Base-by-base conservation (phyloP, 2,888 invertebrate species). In the Phymatocera aterrima region DNA sequence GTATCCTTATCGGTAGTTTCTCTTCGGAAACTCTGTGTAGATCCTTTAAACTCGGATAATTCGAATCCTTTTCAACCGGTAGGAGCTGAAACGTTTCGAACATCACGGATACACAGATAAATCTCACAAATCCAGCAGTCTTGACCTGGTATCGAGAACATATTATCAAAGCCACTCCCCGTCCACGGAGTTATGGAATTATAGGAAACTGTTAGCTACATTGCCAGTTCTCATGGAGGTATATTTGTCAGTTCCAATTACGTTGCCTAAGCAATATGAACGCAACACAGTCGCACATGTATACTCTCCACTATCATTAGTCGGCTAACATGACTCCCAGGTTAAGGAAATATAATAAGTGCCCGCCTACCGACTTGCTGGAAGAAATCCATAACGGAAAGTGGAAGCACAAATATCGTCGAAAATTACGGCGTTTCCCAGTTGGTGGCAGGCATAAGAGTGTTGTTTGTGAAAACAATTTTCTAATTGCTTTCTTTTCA, bases 401-500 rank as follows among this genome's bases (percentile, higher is more conserved):
- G 61, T 34, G 8, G 18, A 37, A 64, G 34, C n/a, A 18, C 43
- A 2, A 46, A 68, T 68, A 43, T 40, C 12, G 10, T 68, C 10
- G 21, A n/a, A 40, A 4, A 28, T 28, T 18, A 43, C 43, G 15
- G 12, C 31, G 21, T 72, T 72, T 18, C 21, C n/a, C 31, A 8
- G 4, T 34, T 10, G 37, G 18, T 72, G 34, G 3, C 28, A 34
- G 31, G 21, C n/a, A n/a, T 48, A 34, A 21, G n/a, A 3, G 31
- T 51, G 31, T 48, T 51, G 18, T 72, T 51, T 37, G 72, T 72
- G 12, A 51, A 72, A 72, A 51, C 72, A 72, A 72, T 72, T 51
- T 51, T 31, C 48, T 48, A 72, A 72, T 72, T 72, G 51, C 72
- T 72, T 68, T 68, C 72, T 51, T 48, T 72, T 34, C 72, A 51